phyloP scores from a whole-genome alignment of 1,140 invertebrate genomes.

The Muscidifurax raptorellus region DNA sequence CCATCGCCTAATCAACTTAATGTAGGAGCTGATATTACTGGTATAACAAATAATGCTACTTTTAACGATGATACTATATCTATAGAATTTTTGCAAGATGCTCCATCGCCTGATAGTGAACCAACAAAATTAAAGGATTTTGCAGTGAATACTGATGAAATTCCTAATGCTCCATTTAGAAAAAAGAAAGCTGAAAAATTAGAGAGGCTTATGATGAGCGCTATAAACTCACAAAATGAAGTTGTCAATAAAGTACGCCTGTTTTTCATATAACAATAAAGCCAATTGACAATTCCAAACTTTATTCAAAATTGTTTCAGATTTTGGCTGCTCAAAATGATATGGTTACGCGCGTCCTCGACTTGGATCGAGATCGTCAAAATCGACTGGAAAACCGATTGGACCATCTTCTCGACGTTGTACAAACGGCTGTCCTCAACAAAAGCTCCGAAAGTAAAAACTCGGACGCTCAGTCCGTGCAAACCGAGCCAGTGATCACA shows the following conservation, averaged over 20 bases:
- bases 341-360: slow-evolving; percentile 70
- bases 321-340: slow-evolving; percentile 72
- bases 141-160: slow-evolving; percentile 66
- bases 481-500: slow-evolving; percentile 62
- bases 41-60: slow-evolving; percentile 72
- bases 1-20: slow-evolving; percentile 52
- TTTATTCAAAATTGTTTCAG: slow-evolving; percentile 50
- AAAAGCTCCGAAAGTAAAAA: slow-evolving; percentile 60
- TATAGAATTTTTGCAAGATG: slow-evolving; percentile 70
- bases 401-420: slow-evolving; percentile 70
- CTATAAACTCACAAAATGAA: slow-evolving; percentile 73
- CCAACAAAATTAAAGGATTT: slow-evolving; percentile 65
- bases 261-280: slow-evolving; percentile 22
- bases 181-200: slow-evolving; percentile 72
- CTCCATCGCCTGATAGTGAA: slow-evolving; percentile 66
- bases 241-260: slow-evolving; percentile 71
- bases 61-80: slow-evolving; percentile 72
- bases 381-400: slow-evolving; percentile 70
- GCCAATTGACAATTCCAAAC: background rate
- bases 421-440: slow-evolving; percentile 66
- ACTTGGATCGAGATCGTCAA: slow-evolving; percentile 71
- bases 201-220: slow-evolving; percentile 70
- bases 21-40: slow-evolving; percentile 62
- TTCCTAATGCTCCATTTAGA: slow-evolving; percentile 67
- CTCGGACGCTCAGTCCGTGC: slow-evolving; percentile 44